Evolutionary conservation across 1,140 invertebrate species (phyloP), one percentile per base, ranked within the genome.

Genomic region (Littorina saxatilis): DNA sequence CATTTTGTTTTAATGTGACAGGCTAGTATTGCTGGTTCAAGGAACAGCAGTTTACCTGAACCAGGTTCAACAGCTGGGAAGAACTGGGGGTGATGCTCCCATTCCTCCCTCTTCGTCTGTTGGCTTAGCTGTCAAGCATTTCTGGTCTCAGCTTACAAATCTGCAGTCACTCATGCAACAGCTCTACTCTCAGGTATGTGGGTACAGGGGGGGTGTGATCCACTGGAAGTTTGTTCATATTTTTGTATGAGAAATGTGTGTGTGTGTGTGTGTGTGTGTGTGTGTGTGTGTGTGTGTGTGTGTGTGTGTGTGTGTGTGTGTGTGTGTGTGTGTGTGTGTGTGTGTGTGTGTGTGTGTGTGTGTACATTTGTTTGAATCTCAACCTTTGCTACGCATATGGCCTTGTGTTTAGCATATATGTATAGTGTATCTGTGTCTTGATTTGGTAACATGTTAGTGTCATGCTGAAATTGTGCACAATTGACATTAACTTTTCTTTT

Each of bases 1-100:
- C n/a, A n/a, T n/a, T n/a, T n/a, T n/a, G n/a, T n/a, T n/a, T n/a
- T n/a, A n/a, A n/a, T n/a, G n/a, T n/a, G n/a, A 79, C 83, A 92
- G 91, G 55, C 81, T 92, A 72, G 86, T 92, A 1, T 84, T 89
- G 23, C 72, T 91, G 32, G 55, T 92, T n/a, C 91, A 91, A 73
- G 75, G 85, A 23, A 80, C 89, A 55, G 82, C 87, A 37, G 81
- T 84, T 32, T 90, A 84, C 58, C 79, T 85, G 40, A 87, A 88
- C 11, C 83, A 86, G 47, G 82, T 87, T n/a, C 43, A 89, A 15
- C 68, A 52, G 39, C 63, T 13, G n/a, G 75, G 78, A 0, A 84
- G 84, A 39, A 27, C 58, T 37, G 83, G 81, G 23, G 76, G n/a
- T 20, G 81, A 84, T 13, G 66, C 50, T 40, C 55, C 73, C 72